Conservation (phyloP, 2,888 invertebrate genomes). For the Scaptomyza polygonia region DNA sequence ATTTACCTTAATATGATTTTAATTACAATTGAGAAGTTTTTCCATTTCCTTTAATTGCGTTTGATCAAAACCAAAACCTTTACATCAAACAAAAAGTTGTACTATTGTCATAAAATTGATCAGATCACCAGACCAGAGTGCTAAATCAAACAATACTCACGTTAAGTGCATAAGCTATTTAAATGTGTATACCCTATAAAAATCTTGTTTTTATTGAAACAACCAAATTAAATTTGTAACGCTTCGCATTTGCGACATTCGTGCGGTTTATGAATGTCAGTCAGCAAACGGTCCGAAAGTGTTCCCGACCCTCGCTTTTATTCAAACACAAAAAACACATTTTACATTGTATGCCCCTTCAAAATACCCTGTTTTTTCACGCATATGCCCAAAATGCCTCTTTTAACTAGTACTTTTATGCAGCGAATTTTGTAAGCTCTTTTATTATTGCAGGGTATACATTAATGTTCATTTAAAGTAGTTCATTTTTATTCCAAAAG, state of each 20-base stretch:
- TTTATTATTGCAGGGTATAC: not conserved
- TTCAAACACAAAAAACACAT: not conserved
- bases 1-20: constrained; percentile 61
- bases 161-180: not conserved
- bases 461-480: not conserved
- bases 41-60: constrained; percentile 38
- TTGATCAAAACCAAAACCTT: constrained; percentile 27
- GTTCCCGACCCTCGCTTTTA: not conserved
- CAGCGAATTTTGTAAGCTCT: not conserved
- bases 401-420: too few relatives aligned
- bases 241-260: constrained; percentile 46
- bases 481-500: not conserved
- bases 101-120: not conserved
- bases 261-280: constrained; percentile 63
- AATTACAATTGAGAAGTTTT: constrained; percentile 69
- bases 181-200: not conserved
- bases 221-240: constrained; percentile 15
- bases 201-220: not conserved
- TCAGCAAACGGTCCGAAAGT: constrained; percentile 24
- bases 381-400: too few relatives aligned
- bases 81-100: not conserved
- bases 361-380: constrained; percentile 6
- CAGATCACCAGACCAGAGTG: not conserved
- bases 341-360: not conserved
- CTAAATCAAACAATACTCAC: not conserved